Conservation (phyloP, 1,140 invertebrate species). For the Neuroterus valhalla region DNA sequence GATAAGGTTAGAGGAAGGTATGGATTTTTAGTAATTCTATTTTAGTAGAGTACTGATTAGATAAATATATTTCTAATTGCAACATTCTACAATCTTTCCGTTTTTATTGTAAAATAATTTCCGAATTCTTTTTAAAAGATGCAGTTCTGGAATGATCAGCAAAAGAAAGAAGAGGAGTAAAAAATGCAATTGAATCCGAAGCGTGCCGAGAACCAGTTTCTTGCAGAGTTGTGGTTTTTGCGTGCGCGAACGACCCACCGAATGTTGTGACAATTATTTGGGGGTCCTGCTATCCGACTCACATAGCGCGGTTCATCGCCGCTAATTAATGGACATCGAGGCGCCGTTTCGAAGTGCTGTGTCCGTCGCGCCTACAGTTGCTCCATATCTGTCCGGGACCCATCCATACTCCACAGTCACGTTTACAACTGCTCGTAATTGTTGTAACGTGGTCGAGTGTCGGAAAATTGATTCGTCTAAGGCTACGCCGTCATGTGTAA, state of each 20-base stretch:
- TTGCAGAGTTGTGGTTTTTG: not conserved
- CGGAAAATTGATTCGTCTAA: slow-evolving; percentile 65
- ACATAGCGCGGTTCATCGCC: slow-evolving; percentile 61
- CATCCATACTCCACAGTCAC: slow-evolving; percentile 62
- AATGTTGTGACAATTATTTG: slow-evolving; percentile 57
- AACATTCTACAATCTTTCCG: no score
- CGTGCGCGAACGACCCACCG: not conserved
- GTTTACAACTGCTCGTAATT: slow-evolving; percentile 64
- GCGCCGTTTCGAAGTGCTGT: slow-evolving; percentile 48
- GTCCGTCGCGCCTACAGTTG: slow-evolving; percentile 48
- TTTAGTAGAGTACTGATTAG: no score
- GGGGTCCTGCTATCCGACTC: slow-evolving; percentile 44
- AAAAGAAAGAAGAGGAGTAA: not conserved
- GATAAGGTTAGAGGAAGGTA: no score
- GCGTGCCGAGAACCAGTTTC: slow-evolving; percentile 13
- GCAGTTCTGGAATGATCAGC: not conserved
- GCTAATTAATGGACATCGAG: slow-evolving; percentile 68
- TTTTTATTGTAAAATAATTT: no score
- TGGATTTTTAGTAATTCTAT: no score
- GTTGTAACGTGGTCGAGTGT: slow-evolving; percentile 44
- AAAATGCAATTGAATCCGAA: not conserved
- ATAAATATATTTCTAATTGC: no score
- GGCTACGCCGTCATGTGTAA: slow-evolving; percentile 46
- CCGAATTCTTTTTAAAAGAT: no score
- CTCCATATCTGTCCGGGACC: slow-evolving; percentile 63